Conservation (phyloP, 2,888 invertebrate species). For the Azorinus chamasolen region DNA sequence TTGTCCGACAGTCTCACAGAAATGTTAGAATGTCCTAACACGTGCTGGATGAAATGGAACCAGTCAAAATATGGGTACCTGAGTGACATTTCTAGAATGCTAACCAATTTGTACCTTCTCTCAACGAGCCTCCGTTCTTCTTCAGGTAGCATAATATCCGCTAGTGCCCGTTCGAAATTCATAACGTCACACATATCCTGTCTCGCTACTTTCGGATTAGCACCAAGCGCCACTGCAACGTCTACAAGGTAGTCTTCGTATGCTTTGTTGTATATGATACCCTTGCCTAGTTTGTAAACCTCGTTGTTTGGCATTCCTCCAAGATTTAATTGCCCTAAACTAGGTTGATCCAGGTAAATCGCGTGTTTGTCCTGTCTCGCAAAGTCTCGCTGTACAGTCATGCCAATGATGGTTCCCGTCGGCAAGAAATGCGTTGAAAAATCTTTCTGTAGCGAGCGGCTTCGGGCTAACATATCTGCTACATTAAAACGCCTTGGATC, state of each 20-base stretch:
- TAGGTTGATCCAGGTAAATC: too few species aligned
- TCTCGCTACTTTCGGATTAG: constrained; percentile 32
- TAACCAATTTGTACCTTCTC: constrained; percentile 12
- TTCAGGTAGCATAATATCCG: constrained; percentile 19
- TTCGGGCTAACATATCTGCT: too few species aligned
- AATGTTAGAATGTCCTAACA: constrained; percentile 3
- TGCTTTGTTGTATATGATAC: constrained; percentile 25
- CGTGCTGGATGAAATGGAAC: constrained; percentile 18
- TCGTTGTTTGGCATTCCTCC: too few species aligned
- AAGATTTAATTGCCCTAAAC: too few species aligned
- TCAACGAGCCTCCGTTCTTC: constrained; percentile 17
- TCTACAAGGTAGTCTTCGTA: constrained; percentile 50
- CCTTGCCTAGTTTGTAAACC: constrained; percentile 22
- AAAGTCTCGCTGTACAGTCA: too few species aligned
- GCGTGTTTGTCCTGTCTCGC: too few species aligned
- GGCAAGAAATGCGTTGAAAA: too few species aligned
- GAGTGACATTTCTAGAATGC: constrained; percentile 27
- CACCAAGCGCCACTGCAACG: constrained; percentile 43
- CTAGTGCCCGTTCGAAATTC: constrained; percentile 46
- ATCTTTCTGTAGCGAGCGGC: too few species aligned
- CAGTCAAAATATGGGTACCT: constrained; percentile 33
- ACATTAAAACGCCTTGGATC: too few species aligned
- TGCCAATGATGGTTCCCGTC: too few species aligned
- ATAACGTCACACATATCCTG: constrained; percentile 59
- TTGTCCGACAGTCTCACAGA: not conserved